These are phyloP conservation scores for Poeciliopsis prolifica DNA, from an alignment of 2,113 vertebrate species.

Conservation along the genomic window DNA sequence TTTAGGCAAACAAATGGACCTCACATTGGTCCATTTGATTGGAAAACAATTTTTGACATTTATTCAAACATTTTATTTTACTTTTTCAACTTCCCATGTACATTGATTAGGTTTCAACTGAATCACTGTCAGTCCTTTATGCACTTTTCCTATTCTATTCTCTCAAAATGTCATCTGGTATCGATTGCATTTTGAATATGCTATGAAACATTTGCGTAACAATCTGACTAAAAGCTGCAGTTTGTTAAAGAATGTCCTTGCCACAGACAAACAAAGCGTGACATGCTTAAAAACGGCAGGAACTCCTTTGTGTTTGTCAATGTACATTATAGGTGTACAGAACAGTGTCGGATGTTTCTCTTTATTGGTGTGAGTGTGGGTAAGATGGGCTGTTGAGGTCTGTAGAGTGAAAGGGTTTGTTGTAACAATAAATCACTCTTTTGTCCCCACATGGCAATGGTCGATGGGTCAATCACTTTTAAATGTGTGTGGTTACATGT, in stretches of 20 bases:
- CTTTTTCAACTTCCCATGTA: conserved; percentile 30
- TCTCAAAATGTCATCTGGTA: conserved; percentile 54
- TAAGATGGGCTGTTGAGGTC: background rate
- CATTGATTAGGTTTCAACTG: conserved; percentile 38
- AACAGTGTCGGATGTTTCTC: background rate
- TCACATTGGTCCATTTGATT: too few relatives aligned
- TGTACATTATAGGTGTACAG: background rate
- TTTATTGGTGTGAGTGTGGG: conserved; percentile 18
- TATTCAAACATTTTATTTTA: conserved; percentile 34
- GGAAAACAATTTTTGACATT: conserved; percentile 1
- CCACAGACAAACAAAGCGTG: conserved; percentile 1
- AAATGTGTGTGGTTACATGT: conserved; percentile 42
- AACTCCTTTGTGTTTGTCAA: conserved; percentile 9
- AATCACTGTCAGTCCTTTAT: conserved; percentile 3
- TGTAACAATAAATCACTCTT: conserved; percentile 49
- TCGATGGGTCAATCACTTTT: conserved; percentile 56
- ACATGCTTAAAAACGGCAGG: conserved; percentile 25
- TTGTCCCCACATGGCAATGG: conserved; percentile 32
- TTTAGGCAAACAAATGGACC: too few relatives aligned
- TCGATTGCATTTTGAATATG: conserved; percentile 32
- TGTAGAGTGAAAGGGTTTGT: conserved; percentile 28
- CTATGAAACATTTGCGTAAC: conserved; percentile 24
- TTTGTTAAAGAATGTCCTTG: conserved; percentile 21
- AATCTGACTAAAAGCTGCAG: conserved; percentile 29
- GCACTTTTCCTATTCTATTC: conserved; percentile 8